phyloP scores from a whole-genome alignment of 2,797 vertebrate genomes.

The Muscicapa striata region DNA sequence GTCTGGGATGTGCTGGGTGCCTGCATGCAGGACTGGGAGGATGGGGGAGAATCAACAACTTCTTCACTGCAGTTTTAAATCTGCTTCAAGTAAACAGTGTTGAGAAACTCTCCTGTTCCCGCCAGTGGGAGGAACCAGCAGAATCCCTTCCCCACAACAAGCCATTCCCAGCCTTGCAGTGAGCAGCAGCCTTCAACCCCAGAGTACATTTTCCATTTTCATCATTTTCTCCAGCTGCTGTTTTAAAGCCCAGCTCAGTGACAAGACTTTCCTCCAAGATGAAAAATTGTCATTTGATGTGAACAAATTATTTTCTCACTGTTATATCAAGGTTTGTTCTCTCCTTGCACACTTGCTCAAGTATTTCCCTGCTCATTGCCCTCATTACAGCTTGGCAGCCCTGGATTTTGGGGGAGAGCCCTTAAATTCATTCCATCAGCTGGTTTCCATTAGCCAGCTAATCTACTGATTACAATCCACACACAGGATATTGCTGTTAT shows the following conservation, averaged over 20 bases:
- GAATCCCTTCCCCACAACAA: neutral
- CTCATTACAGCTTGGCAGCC: neutral
- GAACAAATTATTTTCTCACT: neutral
- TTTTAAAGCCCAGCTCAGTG: neutral
- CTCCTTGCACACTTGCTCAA: neutral
- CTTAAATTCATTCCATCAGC: neutral
- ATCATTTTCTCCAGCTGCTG: neutral
- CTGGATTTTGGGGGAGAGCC: neutral
- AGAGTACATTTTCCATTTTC: conserved; percentile 1
- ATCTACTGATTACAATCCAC: neutral
- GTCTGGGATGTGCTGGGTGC: neutral
- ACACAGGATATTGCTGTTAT: neutral
- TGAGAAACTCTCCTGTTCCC: conserved; percentile 19
- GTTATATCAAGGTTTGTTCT: neutral
- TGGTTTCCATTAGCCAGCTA: neutral
- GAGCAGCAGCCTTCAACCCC: neutral
- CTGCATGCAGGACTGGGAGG: neutral
- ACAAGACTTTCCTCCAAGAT: neutral
- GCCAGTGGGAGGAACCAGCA: conserved; percentile 42
- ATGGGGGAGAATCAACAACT: neutral
- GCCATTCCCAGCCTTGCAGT: neutral
- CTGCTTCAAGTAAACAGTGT: conserved; percentile 13
- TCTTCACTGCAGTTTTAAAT: neutral
- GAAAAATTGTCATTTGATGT: neutral
- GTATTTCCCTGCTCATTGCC: neutral